phyloP scores from a whole-genome alignment of 2,113 vertebrate species.

The Oreochromis aureus region DNA sequence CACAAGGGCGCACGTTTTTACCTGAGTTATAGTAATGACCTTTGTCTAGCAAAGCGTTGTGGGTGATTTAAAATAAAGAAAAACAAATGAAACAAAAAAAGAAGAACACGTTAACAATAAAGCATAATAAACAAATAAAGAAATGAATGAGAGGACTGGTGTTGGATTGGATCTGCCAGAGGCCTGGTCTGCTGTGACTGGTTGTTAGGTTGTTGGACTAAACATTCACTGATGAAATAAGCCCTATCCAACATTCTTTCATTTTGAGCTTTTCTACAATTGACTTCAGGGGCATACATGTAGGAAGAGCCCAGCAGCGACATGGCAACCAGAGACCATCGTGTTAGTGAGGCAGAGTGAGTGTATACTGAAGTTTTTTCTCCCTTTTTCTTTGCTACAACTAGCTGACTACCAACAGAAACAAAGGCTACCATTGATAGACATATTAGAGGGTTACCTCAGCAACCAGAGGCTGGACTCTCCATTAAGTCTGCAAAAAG shows the following conservation, averaged over 20 bases:
- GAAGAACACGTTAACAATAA: background rate
- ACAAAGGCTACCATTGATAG: background rate
- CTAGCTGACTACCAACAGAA: background rate
- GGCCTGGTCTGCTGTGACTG: background rate
- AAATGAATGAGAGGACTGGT: background rate
- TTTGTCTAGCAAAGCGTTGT: constrained; percentile 77
- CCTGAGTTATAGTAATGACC: constrained; percentile 82
- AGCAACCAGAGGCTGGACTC: background rate
- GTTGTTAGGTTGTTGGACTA: background rate
- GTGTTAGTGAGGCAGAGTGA: background rate
- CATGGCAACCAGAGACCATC: background rate
- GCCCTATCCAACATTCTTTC: background rate
- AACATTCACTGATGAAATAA: background rate
- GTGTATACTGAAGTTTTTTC: background rate
- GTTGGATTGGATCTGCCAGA: background rate
- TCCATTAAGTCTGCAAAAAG: background rate
- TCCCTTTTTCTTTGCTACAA: background rate
- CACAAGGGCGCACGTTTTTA: constrained; percentile 59
- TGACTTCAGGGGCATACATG: background rate
- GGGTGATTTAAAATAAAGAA: constrained; percentile 57
- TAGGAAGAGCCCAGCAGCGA: background rate
- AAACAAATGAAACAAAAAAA: background rate
- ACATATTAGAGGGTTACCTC: background rate
- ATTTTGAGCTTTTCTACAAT: background rate
- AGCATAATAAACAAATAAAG: background rate